Base-by-base conservation (phyloP, 2,113 vertebrate genomes). In the Epinephelus lanceolatus region DNA sequence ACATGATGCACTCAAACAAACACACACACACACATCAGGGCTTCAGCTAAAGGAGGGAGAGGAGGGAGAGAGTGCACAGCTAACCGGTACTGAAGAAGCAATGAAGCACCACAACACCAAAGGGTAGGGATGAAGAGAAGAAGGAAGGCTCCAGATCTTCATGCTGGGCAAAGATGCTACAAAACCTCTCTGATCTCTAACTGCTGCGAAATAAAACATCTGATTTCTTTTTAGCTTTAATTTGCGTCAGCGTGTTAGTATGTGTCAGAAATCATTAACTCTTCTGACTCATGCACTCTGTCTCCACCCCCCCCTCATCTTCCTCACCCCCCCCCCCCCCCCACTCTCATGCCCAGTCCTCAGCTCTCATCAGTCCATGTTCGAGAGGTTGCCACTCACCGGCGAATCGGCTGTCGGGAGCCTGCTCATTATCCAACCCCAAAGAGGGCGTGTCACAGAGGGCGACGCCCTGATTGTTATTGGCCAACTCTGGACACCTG, bases 371-470 rank as follows among this genome's bases (percentile, higher is more conserved):
- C 92, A 94, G 96, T 96, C 96, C 96, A 95, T 96, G 97, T 96
- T 96, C 96, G 94, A 95, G 95, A 96, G 95, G 95, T 90, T 95
- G 97, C 97, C 97, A 99, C 98, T 99, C 98, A 99, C 98, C 98
- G 87, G 98, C 96, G 94, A 98, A 97, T 97, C 96, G 96, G 97
- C 96, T 96, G 95, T 99, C 96, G 96, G 97, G 95, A 97, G 97
- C 96, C 96, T 97, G 97, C 96, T 98, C 97, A 98, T 99, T 99
- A 97, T 99, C 98, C 98, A 99, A 95, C 95, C 96, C 97, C 97
- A 97, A 96, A 96, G 96, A 97, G 94, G 96, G 96, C 96, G 96
- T 96, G 94, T 95, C 95, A 94, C 94, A 96, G 89, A 91, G 95
- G 93, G 91, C 92, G 96, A 95, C 96, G 96, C 96, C 95, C 96